Evolutionary conservation across 2,888 invertebrate species (phyloP), one percentile per base, ranked within the genome.

Genomic region (Adelphocoris suturalis): DNA sequence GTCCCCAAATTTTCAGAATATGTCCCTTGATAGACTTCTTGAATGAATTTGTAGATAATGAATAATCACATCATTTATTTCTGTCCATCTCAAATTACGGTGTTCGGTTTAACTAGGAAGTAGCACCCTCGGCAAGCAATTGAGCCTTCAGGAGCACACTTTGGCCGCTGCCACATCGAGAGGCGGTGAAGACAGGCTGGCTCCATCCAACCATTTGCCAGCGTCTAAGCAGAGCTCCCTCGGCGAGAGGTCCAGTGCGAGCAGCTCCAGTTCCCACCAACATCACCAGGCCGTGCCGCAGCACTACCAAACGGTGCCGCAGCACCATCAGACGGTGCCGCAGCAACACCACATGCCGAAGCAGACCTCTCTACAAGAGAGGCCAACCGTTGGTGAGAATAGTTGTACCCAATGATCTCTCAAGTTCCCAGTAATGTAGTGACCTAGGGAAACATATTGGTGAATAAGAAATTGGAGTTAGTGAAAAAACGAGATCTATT

Each of bases 71-170:
- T 2, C 7, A 37, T 37, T 37, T 37, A 37, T 37, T 37, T 37
- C 7, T 2, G 37, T 37, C 7, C 37, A 37, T 37, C 7, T 7
- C 2, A 37, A 52, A 7, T 52, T 13, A 7, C 12, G 19, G 1
- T 68, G 68, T 68, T 23, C 23, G 27, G 19, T 68, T 68, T 9
- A 23, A 19, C 12, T 68, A 86, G 86, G 78, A 16, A 88, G 80
- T 55, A 88, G 57, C 80, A 76, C 88, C 3, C 80, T 88, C 4
- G 88, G 88, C n/a, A 88, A 88, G 47, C 88, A 88, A 78, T 37
- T 88, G 52, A 88, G 88, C 55, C 55, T 88, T 27, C 88, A 88
- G 80, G 88, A 88, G 88, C 88, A 88, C 37, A 88, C 88, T 23
- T 23, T 88, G 55, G 88, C 80, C 1, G 76, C 88, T 5, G 88